Conservation (phyloP, 37 sponge, comb jelly and placozoan genomes). For the Dysidea cf. avara region DNA sequence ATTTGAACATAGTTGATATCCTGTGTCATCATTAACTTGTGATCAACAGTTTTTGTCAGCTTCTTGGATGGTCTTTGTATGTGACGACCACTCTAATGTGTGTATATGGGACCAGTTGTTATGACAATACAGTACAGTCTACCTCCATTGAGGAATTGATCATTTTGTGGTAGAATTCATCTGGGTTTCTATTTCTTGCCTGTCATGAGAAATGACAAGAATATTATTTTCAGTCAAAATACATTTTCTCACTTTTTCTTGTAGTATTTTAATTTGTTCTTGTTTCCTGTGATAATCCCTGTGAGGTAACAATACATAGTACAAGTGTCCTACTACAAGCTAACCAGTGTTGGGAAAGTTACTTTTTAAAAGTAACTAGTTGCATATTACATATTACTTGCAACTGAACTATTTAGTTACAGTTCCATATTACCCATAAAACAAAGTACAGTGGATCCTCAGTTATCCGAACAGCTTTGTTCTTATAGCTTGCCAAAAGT, state of each 20-base stretch:
- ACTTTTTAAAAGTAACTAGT: too few species aligned
- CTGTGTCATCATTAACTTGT: slow-evolving; percentile 83
- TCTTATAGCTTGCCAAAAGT: too few species aligned
- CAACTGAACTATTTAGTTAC: too few species aligned
- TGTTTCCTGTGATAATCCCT: slow-evolving; percentile 81
- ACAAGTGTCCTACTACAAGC: background rate
- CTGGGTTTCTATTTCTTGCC: slow-evolving; percentile 89
- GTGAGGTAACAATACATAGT: background rate
- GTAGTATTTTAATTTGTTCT: slow-evolving; percentile 58
- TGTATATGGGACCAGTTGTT: background rate
- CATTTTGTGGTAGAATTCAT: slow-evolving; percentile 95
- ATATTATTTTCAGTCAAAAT: background rate
- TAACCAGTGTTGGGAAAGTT: too few species aligned
- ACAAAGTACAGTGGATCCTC: too few species aligned
- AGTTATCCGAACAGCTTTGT: too few species aligned
- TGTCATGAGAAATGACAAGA: background rate
- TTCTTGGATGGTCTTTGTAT: slow-evolving; percentile 52
- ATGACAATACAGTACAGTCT: background rate
- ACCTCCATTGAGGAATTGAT: slow-evolving; percentile 65
- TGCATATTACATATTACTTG: too few species aligned
- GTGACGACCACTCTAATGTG: slow-evolving; percentile 59
- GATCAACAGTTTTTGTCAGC: slow-evolving; percentile 56
- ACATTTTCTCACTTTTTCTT: slow-evolving; percentile 65
- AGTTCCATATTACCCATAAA: too few species aligned
- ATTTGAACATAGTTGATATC: slow-evolving; percentile 84